Percentiles rank a stretch among this genome's conserved stretches.
Evolutionary conservation across 1,140 invertebrate genomes (phyloP).

Genomic region (fruit fly (Drosophila melanogaster)): DNA sequence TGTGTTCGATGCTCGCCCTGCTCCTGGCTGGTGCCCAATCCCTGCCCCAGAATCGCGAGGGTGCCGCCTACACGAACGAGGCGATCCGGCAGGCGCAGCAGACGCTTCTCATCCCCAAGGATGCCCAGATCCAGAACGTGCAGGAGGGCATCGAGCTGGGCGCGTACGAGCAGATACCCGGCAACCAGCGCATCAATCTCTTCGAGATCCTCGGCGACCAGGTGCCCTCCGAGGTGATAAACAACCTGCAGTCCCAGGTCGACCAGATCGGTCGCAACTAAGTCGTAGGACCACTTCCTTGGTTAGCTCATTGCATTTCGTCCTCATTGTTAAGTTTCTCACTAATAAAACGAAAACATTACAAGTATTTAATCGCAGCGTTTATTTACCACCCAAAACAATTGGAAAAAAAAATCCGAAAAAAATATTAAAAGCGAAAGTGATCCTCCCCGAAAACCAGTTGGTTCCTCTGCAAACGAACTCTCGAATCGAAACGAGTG

Average conservation of each 20-base stretch:
- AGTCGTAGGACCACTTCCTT: constrained; percentile 22
- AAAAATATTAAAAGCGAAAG: constrained; percentile 57
- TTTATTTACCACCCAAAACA: not conserved
- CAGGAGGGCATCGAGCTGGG: constrained; percentile 93
- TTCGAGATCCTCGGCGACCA: constrained; percentile 92
- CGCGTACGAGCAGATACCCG: constrained; percentile 92
- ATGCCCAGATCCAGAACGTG: constrained; percentile 93
- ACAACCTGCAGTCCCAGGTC: constrained; percentile 92
- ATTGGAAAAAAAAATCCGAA: not conserved
- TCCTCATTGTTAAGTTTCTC: constrained; percentile 71
- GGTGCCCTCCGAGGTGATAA: constrained; percentile 93
- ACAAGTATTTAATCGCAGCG: constrained; percentile 53
- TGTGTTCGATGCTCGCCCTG: constrained; percentile 80
- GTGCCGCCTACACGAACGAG: constrained; percentile 91
- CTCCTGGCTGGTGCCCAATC: constrained; percentile 85
- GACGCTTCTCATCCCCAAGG: constrained; percentile 92
- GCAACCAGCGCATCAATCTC: constrained; percentile 92
- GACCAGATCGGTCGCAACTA: constrained; percentile 91
- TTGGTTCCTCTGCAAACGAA: constrained; percentile 53
- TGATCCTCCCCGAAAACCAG: constrained; percentile 56
- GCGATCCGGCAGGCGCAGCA: constrained; percentile 94
- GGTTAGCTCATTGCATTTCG: constrained; percentile 46
- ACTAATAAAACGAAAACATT: constrained; percentile 47
- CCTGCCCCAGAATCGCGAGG: constrained; percentile 89
- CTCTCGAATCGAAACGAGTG: constrained; percentile 32